phyloP scores from a whole-genome alignment of 2,888 invertebrate genomes.

The Scaptomyza polygonia region DNA sequence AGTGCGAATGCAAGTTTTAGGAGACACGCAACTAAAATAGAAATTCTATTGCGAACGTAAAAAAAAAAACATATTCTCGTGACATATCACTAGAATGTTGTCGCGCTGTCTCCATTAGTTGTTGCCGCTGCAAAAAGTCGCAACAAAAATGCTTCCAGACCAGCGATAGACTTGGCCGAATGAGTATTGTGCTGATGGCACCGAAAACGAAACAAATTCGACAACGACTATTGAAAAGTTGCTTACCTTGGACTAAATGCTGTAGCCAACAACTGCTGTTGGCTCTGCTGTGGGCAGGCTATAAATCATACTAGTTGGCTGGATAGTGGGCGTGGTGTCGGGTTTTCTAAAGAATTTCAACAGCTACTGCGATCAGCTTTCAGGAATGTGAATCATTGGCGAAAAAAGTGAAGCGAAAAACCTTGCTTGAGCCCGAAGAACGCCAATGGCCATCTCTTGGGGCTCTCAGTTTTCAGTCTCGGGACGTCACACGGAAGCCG shows the following conservation, averaged over 20 bases:
- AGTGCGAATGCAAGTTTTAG: not conserved
- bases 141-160: conserved; percentile 53
- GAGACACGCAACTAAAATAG: conserved; percentile 48
- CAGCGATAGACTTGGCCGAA: conserved; percentile 9
- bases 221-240: conserved; percentile 52
- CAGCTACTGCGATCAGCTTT: conserved; percentile 63
- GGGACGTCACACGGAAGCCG: conserved; percentile 77
- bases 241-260: conserved; percentile 78
- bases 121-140: conserved; percentile 38
- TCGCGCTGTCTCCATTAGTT: conserved; percentile 36
- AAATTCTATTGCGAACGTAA: conserved; percentile 56
- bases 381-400: conserved; percentile 62
- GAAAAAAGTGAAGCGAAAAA: conserved; percentile 38
- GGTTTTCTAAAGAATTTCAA: conserved; percentile 67
- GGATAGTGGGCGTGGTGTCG: conserved; percentile 54
- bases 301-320: conserved; percentile 58
- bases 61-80: conserved; percentile 62
- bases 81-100: conserved; percentile 68
- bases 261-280: conserved; percentile 39
- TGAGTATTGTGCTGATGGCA: conserved; percentile 48
- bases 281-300: conserved; percentile 39
- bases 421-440: conserved; percentile 6
- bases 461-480: conserved; percentile 67
- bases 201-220: conserved; percentile 32
- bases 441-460: conserved; percentile 28